phyloP scores from a whole-genome alignment of 2,888 invertebrate genomes.

The Xestia c-nigrum region DNA sequence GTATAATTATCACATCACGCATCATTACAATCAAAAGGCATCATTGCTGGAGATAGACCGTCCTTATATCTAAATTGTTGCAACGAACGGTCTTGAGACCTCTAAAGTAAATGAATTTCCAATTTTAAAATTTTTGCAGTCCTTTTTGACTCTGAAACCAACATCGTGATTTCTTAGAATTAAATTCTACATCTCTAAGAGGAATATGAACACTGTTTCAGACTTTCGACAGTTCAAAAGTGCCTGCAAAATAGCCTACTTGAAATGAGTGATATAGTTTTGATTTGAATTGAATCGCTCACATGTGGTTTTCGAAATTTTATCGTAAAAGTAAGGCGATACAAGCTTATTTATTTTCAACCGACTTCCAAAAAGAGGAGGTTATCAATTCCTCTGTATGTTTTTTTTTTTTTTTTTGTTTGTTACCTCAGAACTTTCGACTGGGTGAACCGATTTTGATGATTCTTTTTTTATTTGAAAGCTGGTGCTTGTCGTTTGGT shows the following conservation, averaged over 20 bases:
- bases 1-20: too few relatives aligned
- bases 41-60: not conserved
- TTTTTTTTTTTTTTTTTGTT: too few relatives aligned
- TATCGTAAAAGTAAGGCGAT: not conserved
- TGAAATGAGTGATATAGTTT: not conserved
- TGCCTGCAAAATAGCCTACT: not conserved
- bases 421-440: too few relatives aligned
- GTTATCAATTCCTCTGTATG: too few relatives aligned
- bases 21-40: not conserved
- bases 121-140: not conserved
- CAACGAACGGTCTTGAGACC: not conserved
- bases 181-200: too few relatives aligned
- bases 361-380: too few relatives aligned
- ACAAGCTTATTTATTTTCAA: not conserved
- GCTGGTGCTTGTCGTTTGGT: too few relatives aligned
- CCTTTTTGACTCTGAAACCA: not conserved
- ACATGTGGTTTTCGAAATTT: not conserved
- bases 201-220: too few relatives aligned
- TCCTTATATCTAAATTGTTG: not conserved
- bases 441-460: too few relatives aligned
- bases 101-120: not conserved
- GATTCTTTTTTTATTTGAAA: too few relatives aligned
- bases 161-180: too few relatives aligned
- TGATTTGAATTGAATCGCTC: not conserved
- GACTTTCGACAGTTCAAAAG: too few relatives aligned